These are phyloP conservation scores for Corydoras maculifer DNA, from an alignment of 2,113 vertebrate genomes.

Conservation along the genomic window DNA sequence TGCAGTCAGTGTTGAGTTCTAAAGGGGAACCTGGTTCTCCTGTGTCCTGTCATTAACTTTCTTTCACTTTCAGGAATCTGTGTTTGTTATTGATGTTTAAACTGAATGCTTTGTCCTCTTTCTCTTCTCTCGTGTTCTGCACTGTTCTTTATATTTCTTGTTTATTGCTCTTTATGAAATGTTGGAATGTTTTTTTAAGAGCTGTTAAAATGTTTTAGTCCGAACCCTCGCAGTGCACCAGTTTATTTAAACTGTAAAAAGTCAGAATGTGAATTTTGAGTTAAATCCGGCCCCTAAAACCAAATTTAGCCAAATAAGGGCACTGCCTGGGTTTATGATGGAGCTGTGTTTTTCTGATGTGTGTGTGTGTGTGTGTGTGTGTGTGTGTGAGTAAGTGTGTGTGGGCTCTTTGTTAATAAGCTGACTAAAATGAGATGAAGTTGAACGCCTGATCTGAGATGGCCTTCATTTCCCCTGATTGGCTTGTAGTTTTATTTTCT, in stretches of 20 bases:
- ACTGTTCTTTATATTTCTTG: constrained; percentile 19
- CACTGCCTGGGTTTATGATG: constrained; percentile 69
- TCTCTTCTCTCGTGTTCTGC: constrained; percentile 41
- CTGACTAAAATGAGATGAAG: constrained; percentile 34
- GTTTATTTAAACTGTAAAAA: constrained; percentile 55
- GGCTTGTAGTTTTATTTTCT: constrained; percentile 22
- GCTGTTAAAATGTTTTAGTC: constrained; percentile 47
- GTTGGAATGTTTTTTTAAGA: constrained; percentile 7
- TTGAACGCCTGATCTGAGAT: constrained; percentile 3
- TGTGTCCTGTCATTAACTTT: background rate
- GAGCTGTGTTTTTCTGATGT: constrained; percentile 15
- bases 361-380: constrained; percentile 7
- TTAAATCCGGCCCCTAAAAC: constrained; percentile 49
- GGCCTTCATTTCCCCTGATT: constrained; percentile 32
- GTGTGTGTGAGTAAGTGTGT: background rate
- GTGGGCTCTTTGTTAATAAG: constrained; percentile 33
- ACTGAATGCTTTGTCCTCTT: constrained; percentile 46
- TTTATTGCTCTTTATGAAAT: constrained; percentile 20
- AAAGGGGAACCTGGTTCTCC: too few relatives aligned
- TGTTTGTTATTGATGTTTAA: constrained; percentile 63
- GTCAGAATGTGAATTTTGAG: constrained; percentile 60
- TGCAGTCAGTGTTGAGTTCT: too few relatives aligned
- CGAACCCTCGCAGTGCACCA: constrained; percentile 70
- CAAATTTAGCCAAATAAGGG: constrained; percentile 49
- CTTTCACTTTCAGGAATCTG: background rate